Base-by-base conservation (phyloP, 2,888 invertebrate genomes). In the Diadegma fenestrale region DNA sequence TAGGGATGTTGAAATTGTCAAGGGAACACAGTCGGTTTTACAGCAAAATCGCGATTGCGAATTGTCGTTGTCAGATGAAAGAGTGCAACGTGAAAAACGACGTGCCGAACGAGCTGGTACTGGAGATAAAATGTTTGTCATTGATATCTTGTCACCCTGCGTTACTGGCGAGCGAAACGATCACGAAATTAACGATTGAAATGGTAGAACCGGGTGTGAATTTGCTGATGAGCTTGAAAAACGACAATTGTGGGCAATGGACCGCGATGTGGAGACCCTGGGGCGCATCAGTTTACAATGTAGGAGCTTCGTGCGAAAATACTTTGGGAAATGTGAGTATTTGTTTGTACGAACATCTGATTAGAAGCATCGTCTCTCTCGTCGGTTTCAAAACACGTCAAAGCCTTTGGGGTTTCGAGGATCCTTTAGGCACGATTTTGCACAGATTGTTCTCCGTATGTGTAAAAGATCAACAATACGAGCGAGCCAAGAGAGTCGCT, bases 401-500 rank as follows among this genome's bases (percentile, higher is more conserved):
- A 82, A 10, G 64, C 22, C 17, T 85, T 77, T 89, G 82, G 78
- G 81, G 51, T 43, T 37, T 86, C 22, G 43, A 54, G 0, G 63
- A 83, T 77, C 91, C 54, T 14, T 90, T 76, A 63, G 72, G 37
- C 45, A 51, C 79, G 1, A 66, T 87, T 0, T 82, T 93, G 2
- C 88, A 91, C 26, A 87, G 89, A 86, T 63, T 93, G 10, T 88
- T 88, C 19, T 82, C 73, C 51, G 84, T 89, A 43, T 89, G 90
- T 79, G 89, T 88, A 77, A 87, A 82, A 12, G 63, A 86, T 37
- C 86, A 82, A 17, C 86, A 90, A 69, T 92, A 89, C 41, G 88
- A 88, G 45, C 88, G 93, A 87, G 92, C 93, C 3, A 88, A 91
- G 89, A 89, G 87, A 1, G 84, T 82, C 0, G 83, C 89, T 19